Percentiles rank a stretch among this genome's conserved stretches.
These are phyloP conservation scores for Delia radicum DNA, from an alignment of 1,140 invertebrate genomes.

Conservation along the genomic window DNA sequence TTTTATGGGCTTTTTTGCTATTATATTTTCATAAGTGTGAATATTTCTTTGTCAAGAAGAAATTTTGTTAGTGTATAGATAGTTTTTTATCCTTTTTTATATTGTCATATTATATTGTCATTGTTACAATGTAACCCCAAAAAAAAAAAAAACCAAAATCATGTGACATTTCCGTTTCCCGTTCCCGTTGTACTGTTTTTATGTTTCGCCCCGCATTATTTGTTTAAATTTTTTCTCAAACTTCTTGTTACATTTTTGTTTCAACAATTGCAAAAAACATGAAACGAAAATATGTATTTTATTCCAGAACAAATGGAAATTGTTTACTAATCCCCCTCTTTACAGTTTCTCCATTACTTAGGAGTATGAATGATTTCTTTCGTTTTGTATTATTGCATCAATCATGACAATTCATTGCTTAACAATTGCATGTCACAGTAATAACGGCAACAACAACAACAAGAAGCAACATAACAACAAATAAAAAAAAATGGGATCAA, in stretches of 20 bases:
- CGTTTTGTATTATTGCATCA: background rate
- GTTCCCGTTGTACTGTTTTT: too few species aligned
- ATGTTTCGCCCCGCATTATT: background rate
- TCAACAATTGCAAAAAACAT: background rate
- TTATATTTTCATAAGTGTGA: too few species aligned
- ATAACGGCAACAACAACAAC: background rate
- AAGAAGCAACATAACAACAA: too few species aligned
- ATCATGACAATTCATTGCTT: background rate
- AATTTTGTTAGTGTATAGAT: background rate
- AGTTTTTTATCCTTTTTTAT: background rate
- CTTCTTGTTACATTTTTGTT: background rate
- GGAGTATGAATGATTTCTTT: background rate
- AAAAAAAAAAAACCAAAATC: background rate
- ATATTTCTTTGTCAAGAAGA: background rate
- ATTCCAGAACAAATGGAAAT: too few species aligned
- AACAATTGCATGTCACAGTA: background rate
- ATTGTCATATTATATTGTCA: background rate
- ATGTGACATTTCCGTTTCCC: background rate
- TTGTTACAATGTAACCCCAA: background rate
- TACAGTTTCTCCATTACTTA: background rate
- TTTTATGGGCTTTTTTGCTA: too few species aligned
- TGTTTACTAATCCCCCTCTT: background rate
- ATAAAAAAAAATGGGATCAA: too few species aligned
- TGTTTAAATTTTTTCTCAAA: background rate
- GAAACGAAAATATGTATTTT: too few species aligned